phyloP scores from a whole-genome alignment of 2,888 invertebrate genomes.

The Esperia sulphurella region DNA sequence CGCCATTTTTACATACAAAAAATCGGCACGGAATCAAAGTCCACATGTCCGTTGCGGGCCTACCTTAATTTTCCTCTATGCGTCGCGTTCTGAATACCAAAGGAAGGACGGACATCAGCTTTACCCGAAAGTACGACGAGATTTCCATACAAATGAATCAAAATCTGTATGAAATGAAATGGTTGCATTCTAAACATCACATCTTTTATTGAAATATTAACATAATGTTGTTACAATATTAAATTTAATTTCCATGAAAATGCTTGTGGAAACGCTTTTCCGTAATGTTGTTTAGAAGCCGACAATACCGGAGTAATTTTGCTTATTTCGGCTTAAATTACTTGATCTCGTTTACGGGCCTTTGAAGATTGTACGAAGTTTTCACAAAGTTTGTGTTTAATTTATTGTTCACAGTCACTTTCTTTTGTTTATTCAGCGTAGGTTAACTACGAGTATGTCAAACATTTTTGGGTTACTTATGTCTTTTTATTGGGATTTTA shows the following conservation, averaged over 20 bases:
- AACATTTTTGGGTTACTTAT: constrained; percentile 2
- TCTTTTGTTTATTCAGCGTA: constrained; percentile 59
- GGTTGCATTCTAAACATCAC: constrained; percentile 31
- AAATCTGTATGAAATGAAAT: constrained; percentile 13
- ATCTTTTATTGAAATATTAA: constrained; percentile 25
- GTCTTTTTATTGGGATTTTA: neutral
- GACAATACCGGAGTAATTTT: constrained; percentile 67
- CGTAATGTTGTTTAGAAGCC: constrained; percentile 54
- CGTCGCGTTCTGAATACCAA: constrained; percentile 61
- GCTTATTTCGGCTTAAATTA: constrained; percentile 73
- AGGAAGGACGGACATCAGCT: constrained; percentile 54
- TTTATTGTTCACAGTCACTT: constrained; percentile 72
- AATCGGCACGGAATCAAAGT: constrained; percentile 67
- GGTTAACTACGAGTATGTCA: constrained; percentile 47
- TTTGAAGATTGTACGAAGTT: constrained; percentile 73
- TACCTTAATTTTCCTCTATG: constrained; percentile 69
- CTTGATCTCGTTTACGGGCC: constrained; percentile 72
- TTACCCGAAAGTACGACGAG: constrained; percentile 38
- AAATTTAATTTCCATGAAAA: constrained; percentile 47
- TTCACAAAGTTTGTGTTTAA: constrained; percentile 68
- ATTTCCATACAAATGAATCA: constrained; percentile 53
- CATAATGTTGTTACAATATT: constrained; percentile 41
- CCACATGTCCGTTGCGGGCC: constrained; percentile 62
- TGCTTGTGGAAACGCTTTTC: constrained; percentile 47
- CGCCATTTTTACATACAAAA: constrained; percentile 58